Evolutionary conservation across 2,888 invertebrate species (phyloP).

Genomic region (Timandra comae): DNA sequence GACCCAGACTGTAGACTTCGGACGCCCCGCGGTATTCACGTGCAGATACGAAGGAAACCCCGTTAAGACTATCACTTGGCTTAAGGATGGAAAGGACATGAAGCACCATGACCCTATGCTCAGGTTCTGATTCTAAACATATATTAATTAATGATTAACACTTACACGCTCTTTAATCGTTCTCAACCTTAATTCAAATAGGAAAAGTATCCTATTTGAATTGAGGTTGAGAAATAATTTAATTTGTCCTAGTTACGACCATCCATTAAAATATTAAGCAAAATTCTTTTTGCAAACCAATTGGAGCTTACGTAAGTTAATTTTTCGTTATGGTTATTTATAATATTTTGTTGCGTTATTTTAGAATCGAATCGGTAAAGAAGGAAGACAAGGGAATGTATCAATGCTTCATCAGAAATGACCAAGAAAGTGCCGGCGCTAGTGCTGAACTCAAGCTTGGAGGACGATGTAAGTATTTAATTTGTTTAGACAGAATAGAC

Average conservation of each 20-base stretch:
- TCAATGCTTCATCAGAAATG: conserved; percentile 95
- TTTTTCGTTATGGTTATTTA: too few relatives aligned
- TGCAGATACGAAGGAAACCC: conserved; percentile 95
- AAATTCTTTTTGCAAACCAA: too few relatives aligned
- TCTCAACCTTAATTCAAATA: too few relatives aligned
- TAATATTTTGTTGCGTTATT: too few relatives aligned
- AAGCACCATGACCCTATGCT: conserved; percentile 88
- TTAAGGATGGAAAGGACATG: conserved; percentile 93
- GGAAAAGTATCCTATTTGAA: too few relatives aligned
- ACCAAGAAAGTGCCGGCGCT: conserved; percentile 94
- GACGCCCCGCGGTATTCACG: conserved; percentile 92
- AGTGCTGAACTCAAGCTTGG: conserved; percentile 95
- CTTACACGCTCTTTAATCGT: too few relatives aligned
- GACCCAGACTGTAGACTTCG: conserved; percentile 94
- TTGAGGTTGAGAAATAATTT: too few relatives aligned
- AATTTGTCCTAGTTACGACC: too few relatives aligned
- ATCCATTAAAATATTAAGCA: too few relatives aligned
- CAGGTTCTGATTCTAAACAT: too few relatives aligned
- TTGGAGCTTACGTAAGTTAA: not conserved
- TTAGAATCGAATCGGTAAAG: conserved; percentile 90
- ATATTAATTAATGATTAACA: too few relatives aligned
- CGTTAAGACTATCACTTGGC: conserved; percentile 92
- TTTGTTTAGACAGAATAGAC: too few relatives aligned
- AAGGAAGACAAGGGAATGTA: conserved; percentile 98
- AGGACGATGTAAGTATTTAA: conserved; percentile 84